These are phyloP conservation scores for Siphlonurus alternatus DNA, from an alignment of 2,888 invertebrate genomes.

Conservation along the genomic window DNA sequence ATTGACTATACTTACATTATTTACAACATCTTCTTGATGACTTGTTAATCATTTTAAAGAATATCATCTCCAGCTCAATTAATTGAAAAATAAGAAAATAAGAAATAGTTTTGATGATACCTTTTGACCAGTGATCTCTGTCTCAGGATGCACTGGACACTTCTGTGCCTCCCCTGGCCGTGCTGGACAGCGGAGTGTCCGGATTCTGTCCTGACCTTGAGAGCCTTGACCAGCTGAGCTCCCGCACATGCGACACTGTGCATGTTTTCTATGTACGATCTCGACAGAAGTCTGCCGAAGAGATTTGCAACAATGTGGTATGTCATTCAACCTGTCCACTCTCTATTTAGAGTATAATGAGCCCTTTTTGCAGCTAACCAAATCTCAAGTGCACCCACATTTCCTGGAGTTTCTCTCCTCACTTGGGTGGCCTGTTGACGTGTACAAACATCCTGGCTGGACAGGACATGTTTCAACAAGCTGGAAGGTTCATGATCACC, in stretches of 20 bases:
- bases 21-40: too few relatives aligned
- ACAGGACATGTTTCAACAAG: slow-evolving; percentile 79
- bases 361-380: background rate
- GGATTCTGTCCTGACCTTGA: slow-evolving; percentile 69
- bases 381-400: slow-evolving; percentile 27
- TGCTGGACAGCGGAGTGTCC: slow-evolving; percentile 48
- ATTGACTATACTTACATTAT: too few relatives aligned
- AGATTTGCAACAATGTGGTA: slow-evolving; percentile 67
- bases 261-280: slow-evolving; percentile 87
- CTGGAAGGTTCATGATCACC: slow-evolving; percentile 39
- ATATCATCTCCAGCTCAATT: too few relatives aligned
- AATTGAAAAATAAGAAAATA: too few relatives aligned
- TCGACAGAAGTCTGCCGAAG: slow-evolving; percentile 57
- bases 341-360: too few relatives aligned
- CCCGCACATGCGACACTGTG: slow-evolving; percentile 77
- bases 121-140: too few relatives aligned
- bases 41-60: too few relatives aligned
- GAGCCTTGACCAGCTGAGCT: slow-evolving; percentile 67
- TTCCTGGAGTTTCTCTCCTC: slow-evolving; percentile 44
- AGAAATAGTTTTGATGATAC: too few relatives aligned
- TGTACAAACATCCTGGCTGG: slow-evolving; percentile 84
- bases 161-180: slow-evolving; percentile 38
- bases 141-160: background rate
- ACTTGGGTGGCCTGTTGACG: slow-evolving; percentile 76
- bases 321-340: slow-evolving; percentile 15